Conservation (phyloP, 2,888 invertebrate species). For the Candidula unifasciata region DNA sequence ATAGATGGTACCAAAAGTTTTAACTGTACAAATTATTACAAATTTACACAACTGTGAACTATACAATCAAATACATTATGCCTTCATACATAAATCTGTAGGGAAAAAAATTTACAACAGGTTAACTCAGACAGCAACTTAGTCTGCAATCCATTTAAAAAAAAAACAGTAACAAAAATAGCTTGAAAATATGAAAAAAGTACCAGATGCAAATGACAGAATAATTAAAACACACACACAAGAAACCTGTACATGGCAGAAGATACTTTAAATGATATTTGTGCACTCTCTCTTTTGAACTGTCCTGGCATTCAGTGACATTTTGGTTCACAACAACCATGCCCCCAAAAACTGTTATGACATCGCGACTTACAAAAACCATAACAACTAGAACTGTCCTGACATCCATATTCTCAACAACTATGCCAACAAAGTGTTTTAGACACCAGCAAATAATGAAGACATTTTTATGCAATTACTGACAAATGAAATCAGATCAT, state of each 20-base stretch:
- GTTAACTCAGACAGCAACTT: constrained; percentile 9
- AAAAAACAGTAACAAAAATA: neutral
- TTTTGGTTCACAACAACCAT: too few species aligned
- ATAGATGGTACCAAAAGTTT: too few species aligned
- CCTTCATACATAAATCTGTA: constrained; percentile 9
- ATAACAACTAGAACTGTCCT: too few species aligned
- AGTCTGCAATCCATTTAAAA: neutral
- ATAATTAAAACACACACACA: constrained; percentile 12
- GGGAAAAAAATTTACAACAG: constrained; percentile 3
- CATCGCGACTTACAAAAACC: too few species aligned
- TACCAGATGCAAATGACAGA: neutral
- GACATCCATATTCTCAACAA: too few species aligned
- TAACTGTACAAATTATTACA: neutral
- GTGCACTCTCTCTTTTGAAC: neutral
- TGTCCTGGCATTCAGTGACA: too few species aligned
- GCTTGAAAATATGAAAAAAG: neutral
- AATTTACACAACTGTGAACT: constrained; percentile 10
- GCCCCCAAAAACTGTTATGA: too few species aligned
- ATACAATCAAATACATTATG: constrained; percentile 24
- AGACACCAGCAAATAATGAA: too few species aligned
- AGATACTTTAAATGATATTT: neutral
- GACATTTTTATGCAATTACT: too few species aligned
- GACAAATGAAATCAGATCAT: too few species aligned
- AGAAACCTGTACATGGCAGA: constrained; percentile 33
- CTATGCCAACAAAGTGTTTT: too few species aligned